A percentile compares a stretch with the other conserved stretches of the same genome.
Conservation (phyloP, 2,888 invertebrate genomes). For the Crossocerus cetratus region DNA sequence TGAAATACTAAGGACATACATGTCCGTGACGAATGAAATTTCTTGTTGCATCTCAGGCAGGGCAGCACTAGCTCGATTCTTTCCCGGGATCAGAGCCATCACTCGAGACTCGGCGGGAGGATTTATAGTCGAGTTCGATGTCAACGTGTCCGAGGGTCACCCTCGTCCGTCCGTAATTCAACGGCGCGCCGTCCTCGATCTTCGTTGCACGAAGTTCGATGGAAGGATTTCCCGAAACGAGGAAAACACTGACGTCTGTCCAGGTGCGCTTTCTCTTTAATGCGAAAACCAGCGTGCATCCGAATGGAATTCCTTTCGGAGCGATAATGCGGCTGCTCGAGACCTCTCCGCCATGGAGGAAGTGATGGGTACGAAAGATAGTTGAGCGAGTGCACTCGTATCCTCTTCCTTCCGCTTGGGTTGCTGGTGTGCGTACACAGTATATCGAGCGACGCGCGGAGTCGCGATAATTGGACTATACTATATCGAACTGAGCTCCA, state of each 20-base stretch:
- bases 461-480: constrained; percentile 61
- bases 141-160: neutral
- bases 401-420: too few species aligned
- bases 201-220: constrained; percentile 6
- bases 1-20: too few species aligned
- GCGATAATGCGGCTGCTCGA: constrained; percentile 33
- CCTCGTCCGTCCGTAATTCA: neutral
- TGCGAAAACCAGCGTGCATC: constrained; percentile 29
- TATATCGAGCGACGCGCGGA: neutral
- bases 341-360: neutral
- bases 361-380: neutral
- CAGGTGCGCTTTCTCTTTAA: constrained; percentile 66
- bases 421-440: neutral
- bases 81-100: constrained; percentile 18
- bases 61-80: constrained; percentile 9
- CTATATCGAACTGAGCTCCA: constrained; percentile 39
- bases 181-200: constrained; percentile 17
- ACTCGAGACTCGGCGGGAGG: constrained; percentile 15
- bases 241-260: constrained; percentile 29
- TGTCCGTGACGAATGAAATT: too few species aligned
- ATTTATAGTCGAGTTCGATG: constrained; percentile 15
- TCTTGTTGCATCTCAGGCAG: too few species aligned
- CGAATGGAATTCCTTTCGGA: constrained; percentile 66
- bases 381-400: neutral
- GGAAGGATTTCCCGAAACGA: constrained; percentile 7